A percentile compares a stretch with the other conserved stretches of the same genome.
Evolutionary conservation across 2,797 vertebrate genomes (phyloP).

Genomic region (Mormyrus proboscirostris): DNA sequence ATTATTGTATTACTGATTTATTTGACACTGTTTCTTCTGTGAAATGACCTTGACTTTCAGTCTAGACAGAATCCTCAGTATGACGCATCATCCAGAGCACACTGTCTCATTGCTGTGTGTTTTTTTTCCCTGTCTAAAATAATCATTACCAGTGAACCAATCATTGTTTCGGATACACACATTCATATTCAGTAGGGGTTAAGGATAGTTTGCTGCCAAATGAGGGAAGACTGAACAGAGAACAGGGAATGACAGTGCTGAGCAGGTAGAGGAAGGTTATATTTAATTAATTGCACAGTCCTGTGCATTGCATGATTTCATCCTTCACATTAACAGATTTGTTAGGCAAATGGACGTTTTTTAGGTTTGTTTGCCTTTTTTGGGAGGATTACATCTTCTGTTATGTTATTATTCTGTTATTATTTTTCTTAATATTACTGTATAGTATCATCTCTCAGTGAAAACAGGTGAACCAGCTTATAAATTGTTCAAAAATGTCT

Average conservation of each 20-base stretch:
- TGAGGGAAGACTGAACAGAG: neutral
- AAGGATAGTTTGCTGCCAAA: conserved; percentile 34
- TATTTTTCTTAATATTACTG: neutral
- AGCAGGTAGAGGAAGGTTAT: conserved; percentile 41
- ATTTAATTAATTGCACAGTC: conserved; percentile 57
- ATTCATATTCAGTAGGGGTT: conserved; percentile 28
- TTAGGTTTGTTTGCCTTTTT: conserved; percentile 36
- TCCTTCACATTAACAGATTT: conserved; percentile 38
- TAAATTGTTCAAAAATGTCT: neutral
- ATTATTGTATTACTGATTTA: neutral
- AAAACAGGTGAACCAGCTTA: neutral
- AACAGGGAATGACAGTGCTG: conserved; percentile 31
- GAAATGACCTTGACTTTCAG: conserved; percentile 8
- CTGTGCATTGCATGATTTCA: conserved; percentile 52
- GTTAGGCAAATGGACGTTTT: conserved; percentile 46
- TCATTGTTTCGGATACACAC: neutral
- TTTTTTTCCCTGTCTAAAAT: neutral
- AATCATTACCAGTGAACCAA: conserved; percentile 12
- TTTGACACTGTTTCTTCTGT: neutral
- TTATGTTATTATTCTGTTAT: neutral
- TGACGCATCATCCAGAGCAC: neutral
- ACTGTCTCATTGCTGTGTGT: neutral
- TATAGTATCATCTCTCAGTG: neutral
- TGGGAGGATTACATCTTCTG: conserved; percentile 37
- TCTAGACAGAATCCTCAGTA: neutral